These are phyloP conservation scores for Campoplex nolae DNA, from an alignment of 2,888 invertebrate species.

Conservation along the genomic window DNA sequence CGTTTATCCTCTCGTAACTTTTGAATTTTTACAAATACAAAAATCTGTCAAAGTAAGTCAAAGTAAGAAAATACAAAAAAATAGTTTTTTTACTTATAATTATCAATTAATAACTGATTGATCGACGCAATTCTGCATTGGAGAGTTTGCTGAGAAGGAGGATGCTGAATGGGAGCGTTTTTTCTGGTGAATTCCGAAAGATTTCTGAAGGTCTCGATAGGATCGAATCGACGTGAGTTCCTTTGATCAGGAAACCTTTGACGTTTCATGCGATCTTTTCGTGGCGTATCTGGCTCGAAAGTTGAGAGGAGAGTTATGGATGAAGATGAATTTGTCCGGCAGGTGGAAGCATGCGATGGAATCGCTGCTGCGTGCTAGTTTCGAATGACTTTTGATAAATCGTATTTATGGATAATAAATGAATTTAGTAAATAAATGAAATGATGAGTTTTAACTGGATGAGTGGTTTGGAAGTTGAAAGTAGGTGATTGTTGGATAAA, in stretches of 20 bases:
- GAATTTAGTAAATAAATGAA: background rate
- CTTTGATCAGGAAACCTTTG: background rate
- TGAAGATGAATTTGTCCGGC: background rate
- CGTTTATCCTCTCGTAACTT: background rate
- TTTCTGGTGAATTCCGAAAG: background rate
- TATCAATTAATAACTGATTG: too few species aligned
- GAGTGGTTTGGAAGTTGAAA: too few species aligned
- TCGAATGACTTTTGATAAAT: background rate
- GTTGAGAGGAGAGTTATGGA: background rate
- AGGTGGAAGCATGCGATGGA: background rate
- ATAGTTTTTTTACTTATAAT: background rate
- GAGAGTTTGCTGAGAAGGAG: background rate
- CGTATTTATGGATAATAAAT: background rate
- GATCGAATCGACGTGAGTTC: background rate
- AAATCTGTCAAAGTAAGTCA: too few species aligned
- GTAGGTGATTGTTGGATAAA: background rate
- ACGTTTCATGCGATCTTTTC: background rate
- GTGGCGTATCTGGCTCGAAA: background rate
- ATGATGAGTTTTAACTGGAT: background rate
- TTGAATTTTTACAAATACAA: background rate
- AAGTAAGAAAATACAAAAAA: background rate
- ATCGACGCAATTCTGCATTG: too few species aligned
- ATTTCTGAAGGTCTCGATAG: background rate
- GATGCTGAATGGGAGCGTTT: background rate
- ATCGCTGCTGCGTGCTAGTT: background rate